Base-by-base conservation (phyloP, 2,888 invertebrate genomes). In the Orthosia cruda region DNA sequence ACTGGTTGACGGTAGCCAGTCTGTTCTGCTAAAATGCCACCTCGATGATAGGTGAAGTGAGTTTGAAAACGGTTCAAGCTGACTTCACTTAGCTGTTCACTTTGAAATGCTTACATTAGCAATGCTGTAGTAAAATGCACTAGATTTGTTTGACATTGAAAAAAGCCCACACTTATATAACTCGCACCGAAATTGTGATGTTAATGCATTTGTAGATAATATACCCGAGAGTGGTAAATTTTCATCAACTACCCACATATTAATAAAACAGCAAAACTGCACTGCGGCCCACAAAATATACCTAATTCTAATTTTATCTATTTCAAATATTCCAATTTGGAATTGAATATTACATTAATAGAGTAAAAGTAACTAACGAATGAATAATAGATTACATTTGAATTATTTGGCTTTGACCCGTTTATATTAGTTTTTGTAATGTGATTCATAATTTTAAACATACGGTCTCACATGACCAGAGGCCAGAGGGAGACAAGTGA, bases 231-330 rank as follows among this genome's bases (percentile, higher is more conserved):
- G n/a, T 20, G 52, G 45, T 57, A 0, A 16, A 59, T 83, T 66
- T 79, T 49, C 26, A 73, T 47, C 20, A 18, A n/a, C 57, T 32
- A 59, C 3, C 40, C 11, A 49, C 32, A 49, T 50, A 52, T 68
- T 61, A 49, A 45, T 57, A 3, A 61, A 23, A 68, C 71, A 64
- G 15, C 80, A 83, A 70, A 62, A 57, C 50, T 50, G n/a, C 1
- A 55, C 16, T 15, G 49, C 0, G 15, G 20, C 12, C 84, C 80
- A 50, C 68, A 72, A 62, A 68, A 68, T 54, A 83, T 70, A 52
- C n/a, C 66, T 50, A 66, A 69, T 59, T 66, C 55, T 45, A 83
- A 66, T 83, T 69, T 63, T 18, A 40, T 47, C 2, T 32, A n/a
- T 59, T 15, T 7, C 13, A 40, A n/a, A 13, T 32, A n/a, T 59